Evolutionary conservation across 2,888 invertebrate genomes (phyloP), one percentile per base, ranked within the genome.

Genomic region (Tigriopus californicus): DNA sequence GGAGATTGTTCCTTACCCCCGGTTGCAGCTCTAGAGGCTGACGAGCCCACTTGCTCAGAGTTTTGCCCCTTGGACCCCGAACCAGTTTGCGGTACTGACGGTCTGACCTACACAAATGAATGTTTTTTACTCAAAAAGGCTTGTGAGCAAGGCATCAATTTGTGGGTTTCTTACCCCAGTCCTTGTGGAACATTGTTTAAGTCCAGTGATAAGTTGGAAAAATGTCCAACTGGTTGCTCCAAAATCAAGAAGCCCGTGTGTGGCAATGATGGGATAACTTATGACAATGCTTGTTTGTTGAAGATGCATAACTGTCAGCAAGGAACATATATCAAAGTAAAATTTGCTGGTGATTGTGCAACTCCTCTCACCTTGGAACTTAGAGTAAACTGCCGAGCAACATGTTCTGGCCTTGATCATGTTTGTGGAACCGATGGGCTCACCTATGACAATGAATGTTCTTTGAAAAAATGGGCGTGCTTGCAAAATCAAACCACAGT

Each of bases 51-150:
- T 33, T 33, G 33, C 8, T 3, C 8, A 5, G 33, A 33, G 33
- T 62, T 63, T 51, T 64, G 64, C 44, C 62, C 64, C 5, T 54
- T 61, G 10, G 60, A 57, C 20, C 63, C 62, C 51, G 60, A 62
- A 51, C 64, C 64, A 11, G 82, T 89, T n/a, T 90, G 90, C 67
- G 90, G 89, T 1, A 87, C 87, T 8, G 89, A 90, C 67, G 87
- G 88, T 15, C 80, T 79, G 63, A 85, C 86, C 0, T 90, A 90
- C 73, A 77, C 78, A 62, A 87, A 85, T 69, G 81, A 83, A 66
- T 90, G 89, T 69, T 81, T 82, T 62, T 72, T 90, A 64, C 84
- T 84, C 67, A 79, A 84, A 61, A 87, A 87, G 18, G 83, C 85
- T 53, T 89, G 92, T 71, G 74, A 88, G 80, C 20, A 18, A 42